Conservation (phyloP, 2,113 vertebrate genomes). For the Ictidomys tridecemlineatus region DNA sequence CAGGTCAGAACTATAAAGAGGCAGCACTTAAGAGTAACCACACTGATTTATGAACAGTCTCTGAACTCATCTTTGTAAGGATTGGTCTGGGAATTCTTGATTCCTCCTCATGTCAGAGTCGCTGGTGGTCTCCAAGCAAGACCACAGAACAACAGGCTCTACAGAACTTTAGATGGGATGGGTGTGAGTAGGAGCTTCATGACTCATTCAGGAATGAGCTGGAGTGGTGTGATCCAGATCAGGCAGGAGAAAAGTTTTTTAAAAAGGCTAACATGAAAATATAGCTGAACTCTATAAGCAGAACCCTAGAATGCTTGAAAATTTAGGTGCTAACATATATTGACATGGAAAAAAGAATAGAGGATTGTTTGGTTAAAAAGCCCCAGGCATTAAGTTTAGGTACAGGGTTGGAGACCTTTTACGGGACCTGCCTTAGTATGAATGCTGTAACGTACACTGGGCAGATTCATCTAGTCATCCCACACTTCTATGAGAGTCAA, state of each 20-base stretch:
- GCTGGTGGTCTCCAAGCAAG: not conserved
- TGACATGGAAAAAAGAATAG: not conserved
- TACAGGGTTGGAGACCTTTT: not conserved
- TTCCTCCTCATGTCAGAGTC: not conserved
- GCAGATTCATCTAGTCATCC: not conserved
- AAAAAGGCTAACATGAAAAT: not conserved
- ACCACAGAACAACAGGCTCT: not conserved
- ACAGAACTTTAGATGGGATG: not conserved
- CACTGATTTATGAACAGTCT: not conserved
- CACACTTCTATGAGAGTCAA: not conserved
- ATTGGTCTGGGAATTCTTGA: not conserved
- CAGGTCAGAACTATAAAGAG: not conserved
- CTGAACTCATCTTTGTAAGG: not conserved
- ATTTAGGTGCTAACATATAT: too few species aligned
- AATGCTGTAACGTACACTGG: too few species aligned
- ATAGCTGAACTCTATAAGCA: not conserved
- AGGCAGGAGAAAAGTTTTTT: not conserved
- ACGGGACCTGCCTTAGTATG: not conserved
- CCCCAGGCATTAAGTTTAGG: not conserved
- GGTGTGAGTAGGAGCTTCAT: not conserved
- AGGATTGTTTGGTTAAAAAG: not conserved
- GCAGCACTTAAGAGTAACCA: not conserved
- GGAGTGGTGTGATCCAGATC: not conserved
- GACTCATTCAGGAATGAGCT: slow-evolving; percentile 37
- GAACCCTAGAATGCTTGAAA: not conserved